These are phyloP conservation scores for Oophaga sylvatica DNA, from an alignment of 2,797 vertebrate genomes.

Conservation along the genomic window DNA sequence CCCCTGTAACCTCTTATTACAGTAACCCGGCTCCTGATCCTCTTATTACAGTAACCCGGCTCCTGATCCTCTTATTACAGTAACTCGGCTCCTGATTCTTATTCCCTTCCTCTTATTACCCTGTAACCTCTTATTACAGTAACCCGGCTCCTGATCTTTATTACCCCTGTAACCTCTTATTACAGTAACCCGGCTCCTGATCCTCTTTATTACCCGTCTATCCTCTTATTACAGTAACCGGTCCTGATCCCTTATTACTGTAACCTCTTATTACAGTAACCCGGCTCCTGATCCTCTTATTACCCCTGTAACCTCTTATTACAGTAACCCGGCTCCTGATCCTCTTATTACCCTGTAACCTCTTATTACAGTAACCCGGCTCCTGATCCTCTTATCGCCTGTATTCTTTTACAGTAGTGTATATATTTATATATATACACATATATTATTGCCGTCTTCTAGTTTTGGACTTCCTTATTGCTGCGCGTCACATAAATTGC, in stretches of 20 bases:
- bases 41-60: not conserved
- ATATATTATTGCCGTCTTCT: not conserved
- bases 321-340: conserved; percentile 1
- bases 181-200: conserved; percentile 30
- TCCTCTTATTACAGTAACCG: conserved; percentile 2
- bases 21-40: not conserved
- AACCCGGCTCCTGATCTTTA: conserved; percentile 2
- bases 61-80: not conserved
- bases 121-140: not conserved
- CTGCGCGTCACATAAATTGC: conserved; percentile 9
- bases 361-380: not conserved
- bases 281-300: conserved; percentile 16
- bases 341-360: not conserved
- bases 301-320: not conserved
- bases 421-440: not conserved
- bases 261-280: conserved; percentile 23
- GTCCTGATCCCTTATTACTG: not conserved
- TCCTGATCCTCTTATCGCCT: not conserved
- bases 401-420: not conserved
- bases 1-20: not conserved
- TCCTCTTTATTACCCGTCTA: not conserved
- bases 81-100: not conserved
- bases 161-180: not conserved
- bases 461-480: conserved; percentile 33
- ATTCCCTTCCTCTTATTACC: conserved; percentile 2